These are phyloP conservation scores for Nyctereutes procyonoides DNA, from an alignment of 2,113 vertebrate species.

Conservation along the genomic window DNA sequence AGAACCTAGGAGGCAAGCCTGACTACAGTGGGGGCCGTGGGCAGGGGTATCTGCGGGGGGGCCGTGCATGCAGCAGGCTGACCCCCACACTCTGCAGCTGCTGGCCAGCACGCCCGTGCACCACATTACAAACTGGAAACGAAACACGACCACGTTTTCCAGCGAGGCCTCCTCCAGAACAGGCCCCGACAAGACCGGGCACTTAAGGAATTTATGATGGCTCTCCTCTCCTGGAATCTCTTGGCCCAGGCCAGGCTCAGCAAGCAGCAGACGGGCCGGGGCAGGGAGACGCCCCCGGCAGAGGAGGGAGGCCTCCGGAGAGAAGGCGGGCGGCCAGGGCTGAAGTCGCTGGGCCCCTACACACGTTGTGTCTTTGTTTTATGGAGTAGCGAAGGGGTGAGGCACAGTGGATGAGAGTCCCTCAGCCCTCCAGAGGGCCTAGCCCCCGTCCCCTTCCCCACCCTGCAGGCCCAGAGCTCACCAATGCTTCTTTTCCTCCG, in stretches of 20 bases:
- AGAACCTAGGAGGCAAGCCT: rapidly evolving
- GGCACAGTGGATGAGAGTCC: too few species aligned
- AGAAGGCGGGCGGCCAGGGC: not conserved
- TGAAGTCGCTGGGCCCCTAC: not conserved
- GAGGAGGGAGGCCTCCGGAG: not conserved
- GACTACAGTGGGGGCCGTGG: rapidly evolving
- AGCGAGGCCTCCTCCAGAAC: slow-evolving; percentile 84
- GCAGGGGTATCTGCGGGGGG: not conserved
- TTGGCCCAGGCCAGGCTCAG: slow-evolving; percentile 77
- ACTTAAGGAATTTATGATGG: slow-evolving; percentile 93
- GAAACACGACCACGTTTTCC: slow-evolving; percentile 76
- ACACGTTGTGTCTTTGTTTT: slow-evolving; percentile 15
- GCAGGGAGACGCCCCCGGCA: slow-evolving; percentile 63
- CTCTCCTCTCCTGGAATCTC: slow-evolving; percentile 83
- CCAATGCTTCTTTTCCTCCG: slow-evolving; percentile 96
- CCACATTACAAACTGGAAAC: slow-evolving; percentile 77
- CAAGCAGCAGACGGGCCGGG: slow-evolving; percentile 49
- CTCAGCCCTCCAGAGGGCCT: not conserved
- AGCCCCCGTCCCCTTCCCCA: not conserved
- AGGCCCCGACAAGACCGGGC: slow-evolving; percentile 92
- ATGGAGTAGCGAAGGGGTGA: not conserved
- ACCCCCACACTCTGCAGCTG: slow-evolving; percentile 47
- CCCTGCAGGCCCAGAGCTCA: slow-evolving; percentile 83
- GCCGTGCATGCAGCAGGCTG: not conserved
- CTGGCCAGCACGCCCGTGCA: slow-evolving; percentile 48